Evolutionary conservation across 2,888 invertebrate genomes (phyloP).

Genomic region (Drosophila melanosoma): DNA sequence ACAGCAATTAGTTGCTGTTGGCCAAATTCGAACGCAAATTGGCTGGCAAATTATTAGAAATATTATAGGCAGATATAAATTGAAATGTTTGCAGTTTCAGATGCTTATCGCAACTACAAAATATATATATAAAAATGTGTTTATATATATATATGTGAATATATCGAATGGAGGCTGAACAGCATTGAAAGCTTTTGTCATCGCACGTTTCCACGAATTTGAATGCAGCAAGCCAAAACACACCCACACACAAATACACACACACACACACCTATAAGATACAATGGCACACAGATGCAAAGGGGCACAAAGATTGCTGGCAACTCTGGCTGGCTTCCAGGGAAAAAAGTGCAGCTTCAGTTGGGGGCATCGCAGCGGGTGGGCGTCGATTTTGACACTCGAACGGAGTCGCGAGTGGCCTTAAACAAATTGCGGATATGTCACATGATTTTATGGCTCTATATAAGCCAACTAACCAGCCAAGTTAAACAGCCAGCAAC

Average conservation of each 20-base stretch:
- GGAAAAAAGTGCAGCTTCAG: constrained; percentile 41
- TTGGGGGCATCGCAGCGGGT: constrained; percentile 60
- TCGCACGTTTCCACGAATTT: constrained; percentile 64
- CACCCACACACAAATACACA: constrained; percentile 14
- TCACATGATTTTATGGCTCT: constrained; percentile 77
- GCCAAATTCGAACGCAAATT: constrained; percentile 53
- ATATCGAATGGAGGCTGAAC: constrained; percentile 36
- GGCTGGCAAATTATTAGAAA: constrained; percentile 49
- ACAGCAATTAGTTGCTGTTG: constrained; percentile 77
- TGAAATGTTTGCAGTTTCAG: neutral
- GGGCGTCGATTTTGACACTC: constrained; percentile 77
- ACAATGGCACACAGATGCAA: constrained; percentile 24
- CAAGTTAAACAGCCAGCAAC: constrained; percentile 15
- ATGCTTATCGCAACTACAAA: constrained; percentile 44
- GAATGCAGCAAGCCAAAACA: neutral
- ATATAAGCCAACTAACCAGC: constrained; percentile 12
- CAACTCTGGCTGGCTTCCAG: constrained; percentile 64
- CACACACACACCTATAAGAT: constrained; percentile 12
- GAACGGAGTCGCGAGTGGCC: constrained; percentile 55
- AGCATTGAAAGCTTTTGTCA: constrained; percentile 78
- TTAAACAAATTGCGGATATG: constrained; percentile 82
- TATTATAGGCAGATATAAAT: constrained; percentile 14
- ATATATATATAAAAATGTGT: constrained; percentile 28
- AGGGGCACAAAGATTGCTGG: constrained; percentile 68
- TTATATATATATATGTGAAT: neutral